These are phyloP conservation scores for Myotis lucifugus DNA, from an alignment of 2,113 vertebrate genomes.

Conservation along the genomic window DNA sequence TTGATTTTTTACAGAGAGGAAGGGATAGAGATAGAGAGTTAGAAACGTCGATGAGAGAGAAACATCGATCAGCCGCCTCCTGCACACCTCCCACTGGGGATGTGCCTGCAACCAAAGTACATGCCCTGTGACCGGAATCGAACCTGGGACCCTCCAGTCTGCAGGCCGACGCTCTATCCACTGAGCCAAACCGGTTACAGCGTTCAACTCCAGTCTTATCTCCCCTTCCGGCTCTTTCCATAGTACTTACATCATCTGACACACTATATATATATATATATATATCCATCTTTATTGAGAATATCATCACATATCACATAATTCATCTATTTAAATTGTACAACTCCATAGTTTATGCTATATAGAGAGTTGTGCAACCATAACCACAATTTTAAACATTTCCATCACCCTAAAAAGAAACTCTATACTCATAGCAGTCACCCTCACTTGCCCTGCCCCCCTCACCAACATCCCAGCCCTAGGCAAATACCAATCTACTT, in stretches of 20 bases:
- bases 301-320: not conserved
- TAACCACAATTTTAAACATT: conserved; percentile 9
- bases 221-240: not conserved
- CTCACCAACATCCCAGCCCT: not conserved
- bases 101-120: no score
- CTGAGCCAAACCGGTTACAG: no score
- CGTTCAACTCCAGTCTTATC: not conserved
- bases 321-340: not conserved
- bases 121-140: no score
- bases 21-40: no score
- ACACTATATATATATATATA: not conserved
- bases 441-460: not conserved
- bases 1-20: no score
- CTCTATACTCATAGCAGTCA: not conserved
- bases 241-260: not conserved
- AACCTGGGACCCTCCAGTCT: no score
- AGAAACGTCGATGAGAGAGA: no score
- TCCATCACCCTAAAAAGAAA: not conserved
- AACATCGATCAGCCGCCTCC: no score
- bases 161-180: no score
- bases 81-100: no score
- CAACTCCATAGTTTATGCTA: not conserved
- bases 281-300: not conserved
- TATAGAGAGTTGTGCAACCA: not conserved
- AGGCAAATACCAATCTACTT: not conserved